Evolutionary conservation across 2,888 invertebrate species (phyloP).

Genomic region (Drosophila anomalipes): DNA sequence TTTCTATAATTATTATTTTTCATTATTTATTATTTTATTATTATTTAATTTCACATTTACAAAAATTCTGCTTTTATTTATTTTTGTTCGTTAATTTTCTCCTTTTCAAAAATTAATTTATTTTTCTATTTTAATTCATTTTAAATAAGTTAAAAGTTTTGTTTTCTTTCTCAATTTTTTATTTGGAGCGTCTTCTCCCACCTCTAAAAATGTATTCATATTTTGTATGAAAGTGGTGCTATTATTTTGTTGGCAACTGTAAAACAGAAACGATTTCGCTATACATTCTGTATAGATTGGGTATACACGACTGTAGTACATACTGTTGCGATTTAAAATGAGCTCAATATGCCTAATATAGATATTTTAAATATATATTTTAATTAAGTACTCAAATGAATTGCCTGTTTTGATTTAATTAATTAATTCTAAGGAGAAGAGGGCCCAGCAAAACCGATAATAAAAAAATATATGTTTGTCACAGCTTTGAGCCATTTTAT

Average conservation of each 20-base stretch:
- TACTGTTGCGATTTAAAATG: neutral
- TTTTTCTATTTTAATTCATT: neutral
- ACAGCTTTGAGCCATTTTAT: conserved; percentile 5
- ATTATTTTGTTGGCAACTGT: neutral
- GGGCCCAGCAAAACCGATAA: conserved; percentile 3
- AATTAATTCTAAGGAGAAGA: neutral
- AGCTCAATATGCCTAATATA: conserved; percentile 3
- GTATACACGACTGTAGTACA: neutral
- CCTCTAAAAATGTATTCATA: neutral
- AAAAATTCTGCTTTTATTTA: neutral
- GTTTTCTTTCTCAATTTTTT: neutral
- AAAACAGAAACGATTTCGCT: neutral
- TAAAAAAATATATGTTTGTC: conserved; percentile 11
- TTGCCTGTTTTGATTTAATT: neutral
- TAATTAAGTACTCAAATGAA: neutral
- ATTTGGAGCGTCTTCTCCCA: neutral
- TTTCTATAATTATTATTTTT: too few relatives aligned
- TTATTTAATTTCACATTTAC: neutral
- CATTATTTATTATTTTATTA: too few relatives aligned
- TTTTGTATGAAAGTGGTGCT: neutral
- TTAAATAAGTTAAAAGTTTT: neutral
- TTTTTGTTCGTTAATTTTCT: neutral
- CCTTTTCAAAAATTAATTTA: neutral
- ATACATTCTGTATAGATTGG: neutral
- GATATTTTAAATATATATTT: neutral